Conservation (phyloP, 2,888 invertebrate genomes). For the Chalcosyrphus nemorum region DNA sequence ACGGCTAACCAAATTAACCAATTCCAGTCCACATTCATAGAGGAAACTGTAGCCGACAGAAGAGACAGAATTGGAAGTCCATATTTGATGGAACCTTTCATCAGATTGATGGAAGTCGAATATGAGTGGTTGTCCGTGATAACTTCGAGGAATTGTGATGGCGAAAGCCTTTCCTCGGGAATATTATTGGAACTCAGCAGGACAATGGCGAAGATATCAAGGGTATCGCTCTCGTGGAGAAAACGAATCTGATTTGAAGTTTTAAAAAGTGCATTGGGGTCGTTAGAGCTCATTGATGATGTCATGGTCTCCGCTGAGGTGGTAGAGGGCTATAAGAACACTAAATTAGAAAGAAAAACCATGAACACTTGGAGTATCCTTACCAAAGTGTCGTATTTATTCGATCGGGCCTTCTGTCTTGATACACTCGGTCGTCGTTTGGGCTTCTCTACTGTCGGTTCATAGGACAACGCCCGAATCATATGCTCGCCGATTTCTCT, state of each 20-base stretch:
- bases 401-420: slow-evolving; percentile 63
- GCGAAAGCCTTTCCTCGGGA: slow-evolving; percentile 74
- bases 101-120: slow-evolving; percentile 77
- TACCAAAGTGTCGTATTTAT: slow-evolving; percentile 55
- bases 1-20: slow-evolving; percentile 81
- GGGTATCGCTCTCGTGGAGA: slow-evolving; percentile 73
- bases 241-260: slow-evolving; percentile 73
- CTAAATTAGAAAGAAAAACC: not conserved
- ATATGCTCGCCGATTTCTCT: slow-evolving; percentile 78
- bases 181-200: slow-evolving; percentile 78
- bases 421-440: slow-evolving; percentile 74
- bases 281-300: slow-evolving; percentile 78
- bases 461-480: slow-evolving; percentile 78
- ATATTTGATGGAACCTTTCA: slow-evolving; percentile 77
- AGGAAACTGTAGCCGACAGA: slow-evolving; percentile 77
- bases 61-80: slow-evolving; percentile 79
- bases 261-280: slow-evolving; percentile 69
- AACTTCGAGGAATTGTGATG: slow-evolving; percentile 76
- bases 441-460: slow-evolving; percentile 69
- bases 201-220: slow-evolving; percentile 80
- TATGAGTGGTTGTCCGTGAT: slow-evolving; percentile 75
- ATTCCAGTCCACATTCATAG: slow-evolving; percentile 78
- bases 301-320: slow-evolving; percentile 78
- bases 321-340: slow-evolving; percentile 73
- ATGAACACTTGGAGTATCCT: not conserved